Conservation (phyloP, 2,113 vertebrate species). For the Psammodynastes pulverulentus region DNA sequence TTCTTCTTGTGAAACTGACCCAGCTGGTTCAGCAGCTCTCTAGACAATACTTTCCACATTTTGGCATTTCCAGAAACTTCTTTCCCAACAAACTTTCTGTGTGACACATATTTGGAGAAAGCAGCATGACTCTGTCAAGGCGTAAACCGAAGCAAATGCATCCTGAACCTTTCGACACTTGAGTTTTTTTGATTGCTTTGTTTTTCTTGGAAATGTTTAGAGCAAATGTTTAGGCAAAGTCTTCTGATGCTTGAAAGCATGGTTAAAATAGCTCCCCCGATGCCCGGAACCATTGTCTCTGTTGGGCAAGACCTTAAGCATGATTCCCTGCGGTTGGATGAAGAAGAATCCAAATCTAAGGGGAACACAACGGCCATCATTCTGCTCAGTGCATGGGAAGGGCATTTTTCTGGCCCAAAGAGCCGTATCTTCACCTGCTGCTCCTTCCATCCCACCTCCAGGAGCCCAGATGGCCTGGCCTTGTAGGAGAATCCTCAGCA, state of each 20-base stretch:
- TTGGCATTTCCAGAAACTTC: background rate
- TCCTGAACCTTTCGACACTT: background rate
- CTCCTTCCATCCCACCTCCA: background rate
- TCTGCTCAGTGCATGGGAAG: background rate
- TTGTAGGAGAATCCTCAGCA: background rate
- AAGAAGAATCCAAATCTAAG: background rate
- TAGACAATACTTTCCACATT: slow-evolving; percentile 18
- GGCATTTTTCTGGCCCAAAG: background rate
- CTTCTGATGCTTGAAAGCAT: background rate
- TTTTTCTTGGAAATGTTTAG: background rate
- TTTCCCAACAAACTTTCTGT: background rate
- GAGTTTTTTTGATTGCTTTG: background rate
- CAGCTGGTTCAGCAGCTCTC: background rate
- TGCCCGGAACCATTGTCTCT: background rate
- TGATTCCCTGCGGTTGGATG: no score
- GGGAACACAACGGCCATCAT: background rate
- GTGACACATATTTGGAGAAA: background rate
- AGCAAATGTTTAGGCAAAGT: background rate
- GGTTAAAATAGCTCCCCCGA: background rate
- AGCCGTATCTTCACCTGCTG: background rate
- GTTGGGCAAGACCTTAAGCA: background rate
- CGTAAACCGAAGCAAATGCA: background rate
- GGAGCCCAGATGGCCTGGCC: background rate
- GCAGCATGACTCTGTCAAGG: background rate
- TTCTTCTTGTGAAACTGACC: background rate